Conservation (phyloP, 1,140 invertebrate species). For the Lerema accius region DNA sequence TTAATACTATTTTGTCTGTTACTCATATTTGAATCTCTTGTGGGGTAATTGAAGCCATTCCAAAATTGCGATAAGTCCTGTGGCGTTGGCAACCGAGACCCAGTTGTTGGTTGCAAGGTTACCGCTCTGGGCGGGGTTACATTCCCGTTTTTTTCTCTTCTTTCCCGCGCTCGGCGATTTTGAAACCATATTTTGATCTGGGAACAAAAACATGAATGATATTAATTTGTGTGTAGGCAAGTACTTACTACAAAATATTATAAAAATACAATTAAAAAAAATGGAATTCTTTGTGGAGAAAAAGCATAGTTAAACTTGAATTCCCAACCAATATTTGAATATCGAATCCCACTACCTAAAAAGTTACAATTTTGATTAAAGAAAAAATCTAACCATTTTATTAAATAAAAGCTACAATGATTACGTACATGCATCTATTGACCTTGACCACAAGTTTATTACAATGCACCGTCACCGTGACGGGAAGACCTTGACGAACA, state of each 20-base stretch:
- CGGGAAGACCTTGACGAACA: too few species aligned
- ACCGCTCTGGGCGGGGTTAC: conserved; percentile 59
- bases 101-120: conserved; percentile 52
- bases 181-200: conserved; percentile 92
- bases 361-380: too few species aligned
- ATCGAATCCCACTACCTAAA: too few species aligned
- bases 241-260: too few species aligned
- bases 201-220: conserved; percentile 45
- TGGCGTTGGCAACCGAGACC: conserved; percentile 14
- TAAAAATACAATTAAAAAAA: too few species aligned
- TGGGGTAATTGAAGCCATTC: conserved; percentile 17
- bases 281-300: too few species aligned
- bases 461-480: conserved; percentile 10
- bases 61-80: conserved; percentile 25
- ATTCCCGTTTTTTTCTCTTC: conserved; percentile 81
- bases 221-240: too few species aligned
- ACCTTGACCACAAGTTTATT: neutral
- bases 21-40: conserved; percentile 2
- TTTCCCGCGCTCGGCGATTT: conserved; percentile 87
- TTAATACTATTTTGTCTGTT: conserved; percentile 10
- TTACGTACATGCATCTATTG: conserved; percentile 4
- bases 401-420: conserved; percentile 4
- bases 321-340: too few species aligned
- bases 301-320: too few species aligned
- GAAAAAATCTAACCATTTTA: conserved; percentile 2